These are phyloP conservation scores for Accipiter virgatus DNA, from an alignment of 2,113 vertebrate species.

Conservation along the genomic window DNA sequence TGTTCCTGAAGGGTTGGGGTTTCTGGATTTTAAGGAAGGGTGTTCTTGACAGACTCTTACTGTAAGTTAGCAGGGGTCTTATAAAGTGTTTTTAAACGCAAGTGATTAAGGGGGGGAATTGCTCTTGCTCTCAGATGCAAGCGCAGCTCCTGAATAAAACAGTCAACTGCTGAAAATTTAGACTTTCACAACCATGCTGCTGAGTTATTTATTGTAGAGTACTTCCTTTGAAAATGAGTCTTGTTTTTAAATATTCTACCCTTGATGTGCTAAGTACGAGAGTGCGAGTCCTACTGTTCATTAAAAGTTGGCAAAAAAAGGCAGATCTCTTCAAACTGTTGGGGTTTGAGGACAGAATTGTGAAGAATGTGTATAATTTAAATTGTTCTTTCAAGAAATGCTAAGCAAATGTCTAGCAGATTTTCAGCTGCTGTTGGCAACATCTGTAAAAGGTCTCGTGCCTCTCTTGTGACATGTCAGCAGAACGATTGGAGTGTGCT, in stretches of 20 bases:
- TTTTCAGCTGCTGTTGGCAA: background rate
- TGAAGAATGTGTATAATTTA: background rate
- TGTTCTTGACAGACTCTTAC: background rate
- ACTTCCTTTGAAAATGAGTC: background rate
- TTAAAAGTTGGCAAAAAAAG: background rate
- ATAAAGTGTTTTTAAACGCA: background rate
- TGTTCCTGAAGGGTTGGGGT: accelerated
- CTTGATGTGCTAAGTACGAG: background rate
- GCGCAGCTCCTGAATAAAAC: background rate
- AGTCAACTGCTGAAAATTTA: background rate
- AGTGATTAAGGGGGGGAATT: background rate
- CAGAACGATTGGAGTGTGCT: background rate
- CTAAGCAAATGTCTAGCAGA: background rate
- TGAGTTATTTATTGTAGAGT: background rate
- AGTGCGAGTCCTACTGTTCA: background rate
- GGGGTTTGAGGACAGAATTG: background rate
- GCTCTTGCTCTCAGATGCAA: background rate
- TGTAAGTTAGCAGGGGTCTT: background rate
- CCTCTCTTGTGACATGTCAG: background rate
- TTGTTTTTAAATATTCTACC: background rate
- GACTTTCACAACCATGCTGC: background rate
- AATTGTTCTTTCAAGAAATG: background rate
- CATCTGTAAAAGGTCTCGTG: background rate
- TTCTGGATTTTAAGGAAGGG: background rate
- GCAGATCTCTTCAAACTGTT: slow-evolving; percentile 33